These are phyloP conservation scores for Caenorhabditis tropicalis DNA, from an alignment of 1,140 invertebrate genomes.

Conservation along the genomic window DNA sequence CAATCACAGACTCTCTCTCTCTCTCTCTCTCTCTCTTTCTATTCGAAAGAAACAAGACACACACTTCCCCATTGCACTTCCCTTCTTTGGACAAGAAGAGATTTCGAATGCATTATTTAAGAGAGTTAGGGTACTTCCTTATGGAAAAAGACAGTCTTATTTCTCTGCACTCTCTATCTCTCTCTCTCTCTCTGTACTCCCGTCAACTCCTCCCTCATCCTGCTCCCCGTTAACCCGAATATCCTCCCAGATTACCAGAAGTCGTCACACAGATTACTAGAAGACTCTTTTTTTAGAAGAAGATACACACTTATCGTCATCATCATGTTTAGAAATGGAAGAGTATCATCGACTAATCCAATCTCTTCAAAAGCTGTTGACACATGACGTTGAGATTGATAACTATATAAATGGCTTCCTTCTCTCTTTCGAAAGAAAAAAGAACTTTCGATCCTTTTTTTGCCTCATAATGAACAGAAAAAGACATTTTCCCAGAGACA, in stretches of 20 bases:
- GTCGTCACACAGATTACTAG: neutral
- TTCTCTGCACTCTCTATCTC: neutral
- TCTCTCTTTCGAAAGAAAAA: neutral
- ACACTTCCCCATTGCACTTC: neutral
- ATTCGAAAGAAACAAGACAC: too few relatives aligned
- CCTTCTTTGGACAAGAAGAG: neutral
- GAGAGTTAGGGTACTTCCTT: too few relatives aligned
- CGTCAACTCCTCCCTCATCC: too few relatives aligned
- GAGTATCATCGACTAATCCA: conserved; percentile 9
- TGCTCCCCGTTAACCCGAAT: too few relatives aligned
- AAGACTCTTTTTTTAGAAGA: neutral
- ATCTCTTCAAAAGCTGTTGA: neutral
- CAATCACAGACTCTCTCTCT: neutral
- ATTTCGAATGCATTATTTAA: neutral
- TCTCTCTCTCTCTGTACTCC: too few relatives aligned
- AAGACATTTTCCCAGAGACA: neutral
- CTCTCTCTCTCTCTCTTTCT: too few relatives aligned
- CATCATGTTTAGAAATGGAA: neutral
- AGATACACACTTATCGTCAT: neutral
- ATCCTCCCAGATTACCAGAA: neutral
- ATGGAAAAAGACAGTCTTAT: neutral
- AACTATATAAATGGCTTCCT: too few relatives aligned
- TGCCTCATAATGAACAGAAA: neutral
- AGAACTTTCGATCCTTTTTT: too few relatives aligned
- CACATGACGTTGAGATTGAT: neutral